A percentile compares a stretch with the other conserved stretches of the same genome.
Evolutionary conservation across 2,888 invertebrate genomes (phyloP).

Genomic region (Apantesis nais): DNA sequence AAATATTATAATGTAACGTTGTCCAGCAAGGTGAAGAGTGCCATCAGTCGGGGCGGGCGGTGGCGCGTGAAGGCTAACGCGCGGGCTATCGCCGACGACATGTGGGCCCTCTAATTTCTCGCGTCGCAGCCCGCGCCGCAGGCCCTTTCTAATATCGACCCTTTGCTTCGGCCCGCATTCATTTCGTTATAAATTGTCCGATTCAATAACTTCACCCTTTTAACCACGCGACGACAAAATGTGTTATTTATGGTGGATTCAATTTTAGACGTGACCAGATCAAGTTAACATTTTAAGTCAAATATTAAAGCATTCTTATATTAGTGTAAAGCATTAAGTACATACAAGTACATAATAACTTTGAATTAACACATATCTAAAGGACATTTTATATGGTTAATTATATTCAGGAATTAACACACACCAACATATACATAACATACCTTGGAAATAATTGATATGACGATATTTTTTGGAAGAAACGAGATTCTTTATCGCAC

Average conservation of each 20-base stretch:
- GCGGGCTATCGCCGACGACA: conserved; percentile 55
- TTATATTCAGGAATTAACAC: too few species aligned
- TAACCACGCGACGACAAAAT: conserved; percentile 27
- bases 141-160: conserved; percentile 61
- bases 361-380: too few species aligned
- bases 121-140: conserved; percentile 58
- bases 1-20: conserved; percentile 28
- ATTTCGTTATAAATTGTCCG: conserved; percentile 50
- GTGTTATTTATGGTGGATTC: conserved; percentile 37
- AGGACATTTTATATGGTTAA: too few species aligned
- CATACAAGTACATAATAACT: too few species aligned
- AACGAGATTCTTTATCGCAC: too few species aligned
- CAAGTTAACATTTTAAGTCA: background rate
- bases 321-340: background rate
- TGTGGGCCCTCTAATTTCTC: conserved; percentile 68
- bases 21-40: conserved; percentile 37
- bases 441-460: too few species aligned
- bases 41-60: conserved; percentile 33
- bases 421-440: too few species aligned
- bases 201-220: conserved; percentile 48
- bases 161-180: conserved; percentile 56
- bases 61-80: conserved; percentile 61
- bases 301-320: background rate
- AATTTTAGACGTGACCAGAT: conserved; percentile 26
- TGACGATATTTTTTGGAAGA: too few species aligned